Conservation (phyloP, 2,113 vertebrate species). For the Ancistrus triradiatus region DNA sequence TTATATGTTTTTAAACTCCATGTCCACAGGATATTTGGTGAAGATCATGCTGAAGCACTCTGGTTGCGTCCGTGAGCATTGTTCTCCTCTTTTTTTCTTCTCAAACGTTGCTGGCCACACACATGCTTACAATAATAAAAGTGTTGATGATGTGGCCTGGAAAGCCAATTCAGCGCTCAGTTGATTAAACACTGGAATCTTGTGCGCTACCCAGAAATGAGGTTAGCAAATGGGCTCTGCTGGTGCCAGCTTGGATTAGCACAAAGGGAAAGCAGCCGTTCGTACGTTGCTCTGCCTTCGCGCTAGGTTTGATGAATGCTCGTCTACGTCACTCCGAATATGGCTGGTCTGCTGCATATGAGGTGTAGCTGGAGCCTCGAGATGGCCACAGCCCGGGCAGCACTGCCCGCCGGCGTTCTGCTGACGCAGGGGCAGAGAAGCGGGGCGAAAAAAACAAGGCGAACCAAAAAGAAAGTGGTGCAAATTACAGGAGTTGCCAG, state of each 20-base stretch:
- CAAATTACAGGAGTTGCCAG: too few species aligned
- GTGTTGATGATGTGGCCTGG: conserved; percentile 77
- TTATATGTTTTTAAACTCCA: too few species aligned
- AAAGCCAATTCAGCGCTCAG: conserved; percentile 68
- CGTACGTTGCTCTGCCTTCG: conserved; percentile 64
- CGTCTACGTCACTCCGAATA: conserved; percentile 71
- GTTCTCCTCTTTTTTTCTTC: conserved; percentile 48
- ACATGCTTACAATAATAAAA: conserved; percentile 73
- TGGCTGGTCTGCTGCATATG: conserved; percentile 55
- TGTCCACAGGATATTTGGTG: too few species aligned
- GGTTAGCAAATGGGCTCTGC: conserved; percentile 72
- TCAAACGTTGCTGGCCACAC: conserved; percentile 65
- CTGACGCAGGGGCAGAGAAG: conserved; percentile 24
- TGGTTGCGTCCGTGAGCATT: background rate
- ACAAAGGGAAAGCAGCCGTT: conserved; percentile 69
- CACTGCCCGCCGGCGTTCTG: conserved; percentile 58
- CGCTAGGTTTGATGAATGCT: conserved; percentile 67
- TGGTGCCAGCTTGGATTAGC: conserved; percentile 71
- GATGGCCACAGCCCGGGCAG: conserved; percentile 51
- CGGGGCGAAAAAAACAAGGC: too few species aligned
- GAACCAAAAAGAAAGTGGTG: too few species aligned
- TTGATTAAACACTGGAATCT: conserved; percentile 79
- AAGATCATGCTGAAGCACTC: background rate
- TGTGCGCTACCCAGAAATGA: conserved; percentile 74
- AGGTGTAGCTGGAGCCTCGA: conserved; percentile 71